Base-by-base conservation (phyloP, 2,888 invertebrate genomes). In the Autographa pulchrina region DNA sequence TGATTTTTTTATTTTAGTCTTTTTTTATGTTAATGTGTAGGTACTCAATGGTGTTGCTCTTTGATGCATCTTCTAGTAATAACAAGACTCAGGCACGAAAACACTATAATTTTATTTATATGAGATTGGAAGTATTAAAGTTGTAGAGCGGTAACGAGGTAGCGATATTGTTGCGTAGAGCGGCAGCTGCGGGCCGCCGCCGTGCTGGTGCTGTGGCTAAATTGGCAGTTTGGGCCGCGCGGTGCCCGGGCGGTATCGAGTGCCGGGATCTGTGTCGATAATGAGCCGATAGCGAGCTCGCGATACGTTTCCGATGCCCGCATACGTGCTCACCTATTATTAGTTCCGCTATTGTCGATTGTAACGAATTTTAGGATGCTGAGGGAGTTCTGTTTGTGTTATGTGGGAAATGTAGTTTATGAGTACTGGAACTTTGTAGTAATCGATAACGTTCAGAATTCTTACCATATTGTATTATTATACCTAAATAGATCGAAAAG, bases 321-420 rank as follows among this genome's bases (percentile, higher is more conserved):
- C 89, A 91, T 90, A 69, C 68, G 71, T 41, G 68, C 77, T 43
- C 64, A 80, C 82, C 85, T 88, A 86, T 85, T 86, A 88, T 86
- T 83, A 83, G 75, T 79, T 78, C 54, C 68, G 62, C 72, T 75
- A 84, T 88, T 88, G 85, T 86, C 67, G 38, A 65, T 71, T 65
- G 72, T 82, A 85, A 86, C 85, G 84, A 72, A 84, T 82, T 86
- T 83, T 77, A 79, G 69, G 72, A 75, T 74, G 68, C 84, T 83
- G 85, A 82, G 89, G 85, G 88, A 88, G 79, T 82, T 73, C 68
- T 72, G 80, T 82, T 81, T 82, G 63, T 25, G n/a, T 69, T 61
- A 48, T 71, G 69, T 71, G 72, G 69, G 71, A 72, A 74, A 64
- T 61, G 54, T 66, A 14, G 62, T 56, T 67, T 68, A 70, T 68